phyloP scores from a whole-genome alignment of 2,113 vertebrate genomes.

The Ammodytes marinus region DNA sequence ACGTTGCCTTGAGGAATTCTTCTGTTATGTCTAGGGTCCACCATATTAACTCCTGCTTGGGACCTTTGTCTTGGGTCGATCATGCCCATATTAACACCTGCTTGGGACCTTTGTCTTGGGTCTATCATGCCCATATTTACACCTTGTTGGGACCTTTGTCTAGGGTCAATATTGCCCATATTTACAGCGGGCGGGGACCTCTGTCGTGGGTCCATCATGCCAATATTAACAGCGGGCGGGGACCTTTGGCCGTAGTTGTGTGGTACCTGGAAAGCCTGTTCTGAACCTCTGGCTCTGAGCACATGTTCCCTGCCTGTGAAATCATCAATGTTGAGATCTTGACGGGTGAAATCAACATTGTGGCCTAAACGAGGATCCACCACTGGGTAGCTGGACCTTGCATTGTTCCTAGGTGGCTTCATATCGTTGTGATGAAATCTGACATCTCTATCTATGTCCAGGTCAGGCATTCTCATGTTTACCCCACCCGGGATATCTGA shows the following conservation, averaged over 20 bases:
- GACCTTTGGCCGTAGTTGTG: constrained; percentile 5
- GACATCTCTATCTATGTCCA: constrained; percentile 62
- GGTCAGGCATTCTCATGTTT: constrained; percentile 53
- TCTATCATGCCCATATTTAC: too few species aligned
- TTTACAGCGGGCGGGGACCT: too few species aligned
- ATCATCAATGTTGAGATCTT: constrained; percentile 79
- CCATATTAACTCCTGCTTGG: neutral
- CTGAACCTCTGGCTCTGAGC: constrained; percentile 61
- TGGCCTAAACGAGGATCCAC: constrained; percentile 11
- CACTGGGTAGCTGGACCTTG: constrained; percentile 51
- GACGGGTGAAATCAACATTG: constrained; percentile 43
- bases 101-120: neutral
- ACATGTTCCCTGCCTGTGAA: constrained; percentile 70
- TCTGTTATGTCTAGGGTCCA: constrained; percentile 18
- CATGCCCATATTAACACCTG: constrained; percentile 24
- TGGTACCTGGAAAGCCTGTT: constrained; percentile 22
- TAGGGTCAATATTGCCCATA: too few species aligned
- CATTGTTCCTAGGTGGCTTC: constrained; percentile 23
- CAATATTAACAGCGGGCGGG: neutral
- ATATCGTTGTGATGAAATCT: neutral
- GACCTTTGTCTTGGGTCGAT: constrained; percentile 11
- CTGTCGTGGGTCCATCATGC: constrained; percentile 14
- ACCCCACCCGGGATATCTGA: constrained; percentile 39
- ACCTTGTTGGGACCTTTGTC: too few species aligned
- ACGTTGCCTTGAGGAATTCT: constrained; percentile 1